Conservation (phyloP, 2,113 vertebrate species). For the Anser cygnoides region DNA sequence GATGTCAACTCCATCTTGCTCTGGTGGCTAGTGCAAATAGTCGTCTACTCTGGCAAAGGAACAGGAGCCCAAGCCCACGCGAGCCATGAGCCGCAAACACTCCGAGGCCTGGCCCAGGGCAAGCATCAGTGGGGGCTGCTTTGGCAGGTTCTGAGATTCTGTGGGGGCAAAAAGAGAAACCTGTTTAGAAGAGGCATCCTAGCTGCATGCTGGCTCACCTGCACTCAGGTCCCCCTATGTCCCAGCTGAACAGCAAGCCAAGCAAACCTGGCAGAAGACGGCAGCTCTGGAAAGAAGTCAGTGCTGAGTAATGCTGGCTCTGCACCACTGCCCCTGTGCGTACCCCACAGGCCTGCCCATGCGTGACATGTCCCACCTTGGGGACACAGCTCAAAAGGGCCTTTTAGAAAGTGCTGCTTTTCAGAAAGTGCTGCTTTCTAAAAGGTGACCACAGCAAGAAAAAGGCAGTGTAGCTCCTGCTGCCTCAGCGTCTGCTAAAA, state of each 20-base stretch:
- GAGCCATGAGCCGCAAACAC: conserved; percentile 97
- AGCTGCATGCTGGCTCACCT: fast-evolving
- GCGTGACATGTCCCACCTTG: fast-evolving
- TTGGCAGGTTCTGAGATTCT: conserved; percentile 99
- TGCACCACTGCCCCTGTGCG: neutral
- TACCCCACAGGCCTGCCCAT: neutral
- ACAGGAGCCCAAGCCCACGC: conserved; percentile 93
- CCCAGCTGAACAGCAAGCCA: neutral
- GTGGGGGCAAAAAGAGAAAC: conserved; percentile 38
- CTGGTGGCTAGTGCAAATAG: conserved; percentile 94
- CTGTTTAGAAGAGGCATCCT: neutral
- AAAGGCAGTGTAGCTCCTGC: fast-evolving
- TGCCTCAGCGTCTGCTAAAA: neutral
- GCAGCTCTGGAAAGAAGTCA: neutral
- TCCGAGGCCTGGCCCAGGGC: conserved; percentile 97
- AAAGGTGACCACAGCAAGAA: neutral
- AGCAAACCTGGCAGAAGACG: neutral
- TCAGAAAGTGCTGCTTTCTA: neutral
- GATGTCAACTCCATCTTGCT: conserved; percentile 36
- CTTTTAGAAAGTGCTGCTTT: neutral
- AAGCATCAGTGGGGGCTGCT: conserved; percentile 97
- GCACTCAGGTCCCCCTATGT: neutral
- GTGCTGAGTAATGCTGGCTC: neutral
- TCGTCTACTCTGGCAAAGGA: conserved; percentile 98
- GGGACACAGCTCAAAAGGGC: neutral